Conservation (phyloP, 2,113 vertebrate species). For the Vireo altiloquus region DNA sequence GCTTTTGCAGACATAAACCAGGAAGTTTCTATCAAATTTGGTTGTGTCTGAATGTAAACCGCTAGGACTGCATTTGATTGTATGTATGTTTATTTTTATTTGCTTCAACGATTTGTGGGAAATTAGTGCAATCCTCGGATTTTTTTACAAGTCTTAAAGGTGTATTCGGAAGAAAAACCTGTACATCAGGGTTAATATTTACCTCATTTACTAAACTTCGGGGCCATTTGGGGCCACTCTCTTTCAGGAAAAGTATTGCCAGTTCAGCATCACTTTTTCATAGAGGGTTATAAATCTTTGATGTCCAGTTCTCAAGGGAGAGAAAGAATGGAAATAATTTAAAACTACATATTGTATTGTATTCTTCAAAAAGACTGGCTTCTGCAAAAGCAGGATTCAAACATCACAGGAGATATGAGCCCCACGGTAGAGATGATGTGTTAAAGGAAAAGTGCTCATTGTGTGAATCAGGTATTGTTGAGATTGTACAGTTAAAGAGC, state of each 20-base stretch:
- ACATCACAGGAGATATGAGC: neutral
- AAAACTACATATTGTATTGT: neutral
- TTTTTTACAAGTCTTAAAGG: neutral
- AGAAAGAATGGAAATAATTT: neutral
- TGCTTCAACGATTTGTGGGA: neutral
- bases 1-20: neutral
- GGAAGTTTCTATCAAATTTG: neutral
- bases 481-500: neutral
- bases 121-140: neutral
- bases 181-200: neutral
- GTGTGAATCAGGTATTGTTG: neutral
- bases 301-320: neutral
- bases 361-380: neutral
- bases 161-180: neutral
- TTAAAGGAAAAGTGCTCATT: neutral
- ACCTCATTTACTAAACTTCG: neutral
- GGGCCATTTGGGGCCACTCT: neutral
- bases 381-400: neutral
- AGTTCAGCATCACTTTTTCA: conserved; percentile 2
- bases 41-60: neutral
- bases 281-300: neutral
- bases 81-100: neutral
- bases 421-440: neutral
- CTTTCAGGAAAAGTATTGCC: neutral
- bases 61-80: neutral